Percentiles rank a stretch among this genome's conserved stretches.
Conservation (phyloP, 2,888 invertebrate species). For the Temnothorax ravouxi region DNA sequence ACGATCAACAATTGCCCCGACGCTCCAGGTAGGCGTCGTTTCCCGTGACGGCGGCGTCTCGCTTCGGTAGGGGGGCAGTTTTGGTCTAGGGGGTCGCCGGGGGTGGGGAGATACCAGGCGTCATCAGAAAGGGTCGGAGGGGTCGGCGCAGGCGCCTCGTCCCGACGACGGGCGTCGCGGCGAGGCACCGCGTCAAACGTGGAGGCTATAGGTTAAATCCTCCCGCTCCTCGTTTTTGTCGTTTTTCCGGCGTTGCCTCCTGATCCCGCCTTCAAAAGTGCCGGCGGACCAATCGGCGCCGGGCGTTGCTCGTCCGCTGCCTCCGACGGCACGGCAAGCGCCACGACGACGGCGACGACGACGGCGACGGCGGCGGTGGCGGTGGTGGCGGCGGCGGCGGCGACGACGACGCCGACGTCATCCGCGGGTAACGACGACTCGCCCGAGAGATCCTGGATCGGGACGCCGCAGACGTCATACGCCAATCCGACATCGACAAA, state of each 20-base stretch:
- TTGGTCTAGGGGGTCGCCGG: conserved; percentile 31
- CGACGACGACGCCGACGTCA: conserved; percentile 66
- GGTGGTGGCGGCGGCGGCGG: conserved; percentile 54
- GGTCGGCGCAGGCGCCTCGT: conserved; percentile 79
- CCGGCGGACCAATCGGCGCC: conserved; percentile 83
- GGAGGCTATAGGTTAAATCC: conserved; percentile 86
- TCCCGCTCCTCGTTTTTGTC: conserved; percentile 83
- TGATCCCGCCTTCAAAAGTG: conserved; percentile 86
- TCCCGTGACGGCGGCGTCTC: conserved; percentile 50
- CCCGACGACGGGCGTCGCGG: conserved; percentile 76
- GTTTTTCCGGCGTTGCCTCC: conserved; percentile 85
- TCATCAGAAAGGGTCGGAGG: conserved; percentile 63
- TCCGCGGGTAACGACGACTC: conserved; percentile 52
- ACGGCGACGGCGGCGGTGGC: conserved; percentile 47
- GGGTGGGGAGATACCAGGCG: conserved; percentile 68
- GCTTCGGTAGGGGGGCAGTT: conserved; percentile 38
- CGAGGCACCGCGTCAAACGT: conserved; percentile 84
- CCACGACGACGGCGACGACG: conserved; percentile 56
- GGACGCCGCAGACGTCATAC: conserved; percentile 62
- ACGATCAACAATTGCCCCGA: conserved; percentile 84
- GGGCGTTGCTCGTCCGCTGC: conserved; percentile 55
- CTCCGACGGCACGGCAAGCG: conserved; percentile 68
- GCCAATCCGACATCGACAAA: conserved; percentile 57
- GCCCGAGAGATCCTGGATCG: conserved; percentile 53
- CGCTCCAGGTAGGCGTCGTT: conserved; percentile 69